Evolutionary conservation across 2,888 invertebrate species (phyloP).

Genomic region (Ommatoiulus sabulosus): DNA sequence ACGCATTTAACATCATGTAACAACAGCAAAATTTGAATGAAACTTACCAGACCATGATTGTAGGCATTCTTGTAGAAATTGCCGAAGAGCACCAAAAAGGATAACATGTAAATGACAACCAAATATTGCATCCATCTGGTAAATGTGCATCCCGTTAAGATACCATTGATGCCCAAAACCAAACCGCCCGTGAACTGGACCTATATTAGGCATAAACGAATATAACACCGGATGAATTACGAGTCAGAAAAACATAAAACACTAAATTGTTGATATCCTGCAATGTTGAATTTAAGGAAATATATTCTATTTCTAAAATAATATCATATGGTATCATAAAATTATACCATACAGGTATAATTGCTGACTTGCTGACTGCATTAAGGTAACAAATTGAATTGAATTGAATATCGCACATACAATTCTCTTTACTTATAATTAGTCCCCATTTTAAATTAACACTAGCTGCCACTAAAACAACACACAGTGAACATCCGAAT

Average conservation of each 20-base stretch:
- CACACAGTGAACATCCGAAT: too few relatives aligned
- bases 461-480: too few relatives aligned
- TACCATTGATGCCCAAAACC: slow-evolving; percentile 81
- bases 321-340: too few relatives aligned
- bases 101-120: slow-evolving; percentile 86
- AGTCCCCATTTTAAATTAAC: too few relatives aligned
- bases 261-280: background rate
- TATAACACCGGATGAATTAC: too few relatives aligned
- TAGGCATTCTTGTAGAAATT: slow-evolving; percentile 88
- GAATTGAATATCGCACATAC: too few relatives aligned
- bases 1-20: background rate
- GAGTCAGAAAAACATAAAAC: background rate
- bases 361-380: too few relatives aligned
- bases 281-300: background rate
- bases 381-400: too few relatives aligned
- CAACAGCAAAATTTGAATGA: background rate
- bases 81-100: slow-evolving; percentile 87
- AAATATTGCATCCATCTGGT: slow-evolving; percentile 92
- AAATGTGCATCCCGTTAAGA: slow-evolving; percentile 85
- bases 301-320: background rate
- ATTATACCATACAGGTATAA: too few relatives aligned
- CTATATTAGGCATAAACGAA: slow-evolving; percentile 66
- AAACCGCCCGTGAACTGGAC: slow-evolving; percentile 88
- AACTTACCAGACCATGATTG: slow-evolving; percentile 62
- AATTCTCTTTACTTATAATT: too few relatives aligned